Evolutionary conservation across 2,113 vertebrate species (phyloP).

Genomic region (Sprattus sprattus): DNA sequence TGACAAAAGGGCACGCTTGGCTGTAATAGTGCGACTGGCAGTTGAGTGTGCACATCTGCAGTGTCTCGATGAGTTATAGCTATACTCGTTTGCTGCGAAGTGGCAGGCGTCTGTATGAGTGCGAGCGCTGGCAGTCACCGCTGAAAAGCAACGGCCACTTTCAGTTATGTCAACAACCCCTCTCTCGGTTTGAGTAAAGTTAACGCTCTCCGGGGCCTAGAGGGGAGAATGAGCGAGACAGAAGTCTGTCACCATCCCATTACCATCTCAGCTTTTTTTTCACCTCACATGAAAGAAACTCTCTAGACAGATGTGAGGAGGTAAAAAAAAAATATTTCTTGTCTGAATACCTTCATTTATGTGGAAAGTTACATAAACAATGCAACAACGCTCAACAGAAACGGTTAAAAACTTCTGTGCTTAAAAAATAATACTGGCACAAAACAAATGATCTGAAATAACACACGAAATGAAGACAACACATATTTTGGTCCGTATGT

Average conservation of each 20-base stretch:
- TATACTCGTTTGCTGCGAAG: conserved; percentile 2
- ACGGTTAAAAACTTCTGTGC: conserved; percentile 37
- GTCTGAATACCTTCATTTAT: conserved; percentile 56
- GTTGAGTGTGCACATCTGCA: conserved; percentile 22
- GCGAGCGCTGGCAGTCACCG: conserved; percentile 46
- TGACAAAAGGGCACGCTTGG: conserved; percentile 12
- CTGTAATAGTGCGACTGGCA: conserved; percentile 7
- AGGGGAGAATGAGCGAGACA: conserved; percentile 36
- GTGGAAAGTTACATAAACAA: conserved; percentile 43
- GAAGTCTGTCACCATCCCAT: conserved; percentile 47
- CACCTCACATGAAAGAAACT: conserved; percentile 34
- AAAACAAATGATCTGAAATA: conserved; percentile 52
- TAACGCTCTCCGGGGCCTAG: background rate
- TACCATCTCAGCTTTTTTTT: conserved; percentile 10
- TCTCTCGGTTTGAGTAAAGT: conserved; percentile 65
- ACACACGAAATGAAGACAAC: conserved; percentile 45
- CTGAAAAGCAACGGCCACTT: conserved; percentile 75
- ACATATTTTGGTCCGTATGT: conserved; percentile 66
- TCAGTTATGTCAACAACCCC: conserved; percentile 63
- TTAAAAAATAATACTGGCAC: conserved; percentile 69
- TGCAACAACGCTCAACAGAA: conserved; percentile 39
- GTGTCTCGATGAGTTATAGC: conserved; percentile 16
- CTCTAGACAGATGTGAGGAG: conserved; percentile 16
- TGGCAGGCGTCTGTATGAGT: conserved; percentile 7
- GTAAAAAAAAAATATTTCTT: conserved; percentile 33